Conservation (phyloP, 2,888 invertebrate genomes). For the Limnephilus lunatus region DNA sequence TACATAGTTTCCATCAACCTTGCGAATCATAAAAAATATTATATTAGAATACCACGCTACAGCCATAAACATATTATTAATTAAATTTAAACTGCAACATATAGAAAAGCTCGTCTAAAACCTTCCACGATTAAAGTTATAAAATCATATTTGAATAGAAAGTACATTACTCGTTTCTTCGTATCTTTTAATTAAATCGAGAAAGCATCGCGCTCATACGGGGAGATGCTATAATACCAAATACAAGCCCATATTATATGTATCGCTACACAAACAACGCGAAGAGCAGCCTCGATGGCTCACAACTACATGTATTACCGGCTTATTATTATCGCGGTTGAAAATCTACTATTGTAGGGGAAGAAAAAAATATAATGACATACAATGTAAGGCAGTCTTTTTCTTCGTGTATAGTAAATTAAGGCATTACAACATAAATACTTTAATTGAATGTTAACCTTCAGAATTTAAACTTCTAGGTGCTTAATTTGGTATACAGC, state of each 20-base stretch:
- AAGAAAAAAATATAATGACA: neutral
- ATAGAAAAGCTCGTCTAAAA: slow-evolving; percentile 12
- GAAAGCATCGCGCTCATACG: slow-evolving; percentile 46
- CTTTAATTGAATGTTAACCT: neutral
- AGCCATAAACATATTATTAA: neutral
- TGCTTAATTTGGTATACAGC: no score
- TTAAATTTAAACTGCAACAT: slow-evolving; percentile 4
- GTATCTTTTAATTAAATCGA: slow-evolving; percentile 57
- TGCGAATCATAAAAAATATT: neutral
- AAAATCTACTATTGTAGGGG: slow-evolving; percentile 10
- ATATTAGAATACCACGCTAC: neutral
- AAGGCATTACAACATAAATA: neutral
- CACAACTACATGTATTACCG: neutral
- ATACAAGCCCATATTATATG: neutral
- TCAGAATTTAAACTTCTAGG: neutral
- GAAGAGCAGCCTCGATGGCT: neutral
- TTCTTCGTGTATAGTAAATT: neutral
- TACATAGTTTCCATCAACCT: neutral
- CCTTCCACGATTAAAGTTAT: slow-evolving; percentile 23
- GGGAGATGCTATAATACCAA: slow-evolving; percentile 7
- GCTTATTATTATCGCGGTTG: slow-evolving; percentile 16
- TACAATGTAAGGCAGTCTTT: neutral
- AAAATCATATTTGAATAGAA: slow-evolving; percentile 35
- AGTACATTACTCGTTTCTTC: slow-evolving; percentile 51
- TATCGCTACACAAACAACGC: neutral